Conservation (phyloP, 2,113 vertebrate genomes). For the Nesogale talazaci region DNA sequence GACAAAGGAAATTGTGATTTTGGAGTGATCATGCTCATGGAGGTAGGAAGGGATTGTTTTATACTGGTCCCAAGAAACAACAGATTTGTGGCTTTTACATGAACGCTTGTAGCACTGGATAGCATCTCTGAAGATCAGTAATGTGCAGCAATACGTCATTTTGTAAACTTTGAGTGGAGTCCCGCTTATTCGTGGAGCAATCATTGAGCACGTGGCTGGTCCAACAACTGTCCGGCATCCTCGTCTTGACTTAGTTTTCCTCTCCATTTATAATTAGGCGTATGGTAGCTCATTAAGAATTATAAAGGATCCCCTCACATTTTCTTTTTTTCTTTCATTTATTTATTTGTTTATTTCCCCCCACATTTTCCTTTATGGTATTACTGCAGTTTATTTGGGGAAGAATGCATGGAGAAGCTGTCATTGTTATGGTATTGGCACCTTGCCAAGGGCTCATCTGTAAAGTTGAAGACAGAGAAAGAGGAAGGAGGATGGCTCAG, state of each 20-base stretch:
- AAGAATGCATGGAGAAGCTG: neutral
- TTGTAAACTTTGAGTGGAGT: slow-evolving; percentile 26
- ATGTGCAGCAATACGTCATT: neutral
- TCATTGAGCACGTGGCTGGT: neutral
- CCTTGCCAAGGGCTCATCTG: neutral
- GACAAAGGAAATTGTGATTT: neutral
- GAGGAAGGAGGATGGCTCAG: neutral
- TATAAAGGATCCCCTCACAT: no score
- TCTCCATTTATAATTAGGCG: neutral
- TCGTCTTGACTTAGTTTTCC: neutral
- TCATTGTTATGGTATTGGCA: neutral
- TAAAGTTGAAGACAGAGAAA: neutral
- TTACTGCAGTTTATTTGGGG: neutral
- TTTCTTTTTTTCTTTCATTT: no score
- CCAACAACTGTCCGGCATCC: neutral
- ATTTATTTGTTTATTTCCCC: no score
- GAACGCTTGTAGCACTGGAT: neutral
- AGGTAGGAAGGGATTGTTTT: neutral
- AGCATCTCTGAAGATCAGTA: neutral
- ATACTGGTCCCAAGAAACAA: neutral
- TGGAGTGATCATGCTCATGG: neutral
- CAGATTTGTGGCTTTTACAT: neutral
- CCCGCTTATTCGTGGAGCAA: neutral
- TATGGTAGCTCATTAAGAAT: neutral
- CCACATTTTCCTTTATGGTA: neutral